phyloP scores from a whole-genome alignment of 2,113 vertebrate genomes.

The Casuarius casuarius region DNA sequence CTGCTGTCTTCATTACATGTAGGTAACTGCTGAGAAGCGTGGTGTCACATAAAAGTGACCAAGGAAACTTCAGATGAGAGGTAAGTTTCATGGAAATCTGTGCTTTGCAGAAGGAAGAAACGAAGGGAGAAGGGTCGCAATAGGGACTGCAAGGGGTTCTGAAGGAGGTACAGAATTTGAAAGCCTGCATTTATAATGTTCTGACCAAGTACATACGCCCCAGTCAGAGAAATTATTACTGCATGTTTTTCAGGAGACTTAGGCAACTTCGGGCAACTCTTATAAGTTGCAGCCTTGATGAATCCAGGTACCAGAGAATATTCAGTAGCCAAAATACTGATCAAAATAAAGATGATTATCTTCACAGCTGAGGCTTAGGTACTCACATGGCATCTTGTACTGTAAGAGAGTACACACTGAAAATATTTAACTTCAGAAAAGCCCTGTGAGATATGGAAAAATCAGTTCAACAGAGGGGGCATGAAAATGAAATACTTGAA shows the following conservation, averaged over 20 bases:
- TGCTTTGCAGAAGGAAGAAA: not conserved
- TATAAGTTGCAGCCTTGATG: not conserved
- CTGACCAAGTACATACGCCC: not conserved
- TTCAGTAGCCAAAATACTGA: not conserved
- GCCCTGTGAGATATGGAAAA: accelerated
- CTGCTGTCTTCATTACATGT: not conserved
- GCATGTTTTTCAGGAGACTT: not conserved
- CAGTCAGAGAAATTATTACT: not conserved
- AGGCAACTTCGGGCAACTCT: too few relatives aligned
- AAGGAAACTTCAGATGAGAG: not conserved
- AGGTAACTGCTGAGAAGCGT: not conserved
- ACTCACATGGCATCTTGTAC: not conserved
- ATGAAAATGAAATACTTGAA: not conserved
- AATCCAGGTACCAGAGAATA: not conserved
- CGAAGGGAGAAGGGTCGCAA: not conserved
- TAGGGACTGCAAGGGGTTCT: not conserved
- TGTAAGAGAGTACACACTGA: not conserved
- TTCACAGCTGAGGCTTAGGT: not conserved
- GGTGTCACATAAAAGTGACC: not conserved
- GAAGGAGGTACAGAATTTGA: not conserved
- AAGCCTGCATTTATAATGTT: not conserved
- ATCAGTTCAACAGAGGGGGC: not conserved
- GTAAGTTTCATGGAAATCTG: not conserved
- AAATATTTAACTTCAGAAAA: conserved; percentile 1
- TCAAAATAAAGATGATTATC: not conserved